These are phyloP conservation scores for Phortica okadai DNA, from an alignment of 2,888 invertebrate genomes.

Conservation along the genomic window DNA sequence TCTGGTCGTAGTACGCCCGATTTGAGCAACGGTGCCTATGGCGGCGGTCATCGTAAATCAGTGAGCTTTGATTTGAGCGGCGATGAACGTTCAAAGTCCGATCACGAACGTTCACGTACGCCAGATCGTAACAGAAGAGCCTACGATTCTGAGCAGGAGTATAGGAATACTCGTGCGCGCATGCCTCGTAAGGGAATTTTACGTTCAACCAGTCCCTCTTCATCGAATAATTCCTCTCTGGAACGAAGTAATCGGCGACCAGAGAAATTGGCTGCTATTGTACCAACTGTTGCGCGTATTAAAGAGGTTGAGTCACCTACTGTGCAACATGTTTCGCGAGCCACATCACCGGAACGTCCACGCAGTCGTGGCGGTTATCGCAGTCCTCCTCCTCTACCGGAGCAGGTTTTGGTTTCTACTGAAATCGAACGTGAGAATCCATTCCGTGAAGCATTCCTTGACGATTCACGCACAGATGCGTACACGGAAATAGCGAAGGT, in stretches of 20 bases:
- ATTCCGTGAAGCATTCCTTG: constrained; percentile 72
- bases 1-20: constrained; percentile 75
- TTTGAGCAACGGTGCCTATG: constrained; percentile 46
- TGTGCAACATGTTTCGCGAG: constrained; percentile 64
- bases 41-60: constrained; percentile 73
- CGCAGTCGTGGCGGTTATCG: constrained; percentile 48
- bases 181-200: constrained; percentile 74
- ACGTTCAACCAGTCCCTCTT: constrained; percentile 73
- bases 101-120: constrained; percentile 68
- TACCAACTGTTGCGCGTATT: constrained; percentile 73
- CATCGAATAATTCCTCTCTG: constrained; percentile 68
- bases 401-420: constrained; percentile 50
- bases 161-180: constrained; percentile 49
- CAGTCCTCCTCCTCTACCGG: constrained; percentile 56
- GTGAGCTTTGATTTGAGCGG: constrained; percentile 76
- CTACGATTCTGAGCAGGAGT: constrained; percentile 75
- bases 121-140: constrained; percentile 55
- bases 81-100: constrained; percentile 74
- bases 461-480: constrained; percentile 57
- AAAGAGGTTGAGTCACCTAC: constrained; percentile 73
- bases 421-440: constrained; percentile 76
- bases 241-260: constrained; percentile 62
- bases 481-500: constrained; percentile 74
- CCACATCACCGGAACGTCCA: constrained; percentile 51
- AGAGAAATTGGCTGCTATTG: constrained; percentile 64